phyloP scores from a whole-genome alignment of 2,113 vertebrate genomes.

The Sebastes fasciatus region DNA sequence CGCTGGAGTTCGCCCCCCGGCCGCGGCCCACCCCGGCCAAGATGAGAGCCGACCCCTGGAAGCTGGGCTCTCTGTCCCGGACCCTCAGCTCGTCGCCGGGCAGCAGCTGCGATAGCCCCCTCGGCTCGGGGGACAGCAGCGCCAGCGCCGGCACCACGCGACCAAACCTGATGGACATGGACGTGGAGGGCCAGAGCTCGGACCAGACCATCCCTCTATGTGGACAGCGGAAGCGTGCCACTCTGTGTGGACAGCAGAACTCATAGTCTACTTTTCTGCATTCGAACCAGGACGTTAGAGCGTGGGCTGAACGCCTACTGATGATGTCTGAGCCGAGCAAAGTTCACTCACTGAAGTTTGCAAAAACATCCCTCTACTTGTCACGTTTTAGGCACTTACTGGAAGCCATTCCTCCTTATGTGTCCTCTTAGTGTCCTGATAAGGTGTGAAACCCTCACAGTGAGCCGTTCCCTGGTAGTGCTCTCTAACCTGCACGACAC shows the following conservation, averaged over 20 bases:
- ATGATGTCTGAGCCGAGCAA: conserved; percentile 68
- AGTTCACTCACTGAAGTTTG: conserved; percentile 53
- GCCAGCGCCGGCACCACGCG: conserved; percentile 59
- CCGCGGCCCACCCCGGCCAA: conserved; percentile 87
- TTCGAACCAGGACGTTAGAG: conserved; percentile 22
- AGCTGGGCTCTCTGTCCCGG: conserved; percentile 87
- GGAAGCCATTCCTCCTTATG: conserved; percentile 41
- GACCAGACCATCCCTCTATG: conserved; percentile 90
- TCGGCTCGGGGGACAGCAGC: conserved; percentile 82
- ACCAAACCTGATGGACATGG: conserved; percentile 91
- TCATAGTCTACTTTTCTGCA: conserved; percentile 47
- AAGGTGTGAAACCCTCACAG: conserved; percentile 44
- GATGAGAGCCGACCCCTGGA: conserved; percentile 89
- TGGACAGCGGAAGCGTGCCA: conserved; percentile 65
- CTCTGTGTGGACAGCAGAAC: conserved; percentile 78
- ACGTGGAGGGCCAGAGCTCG: conserved; percentile 90
- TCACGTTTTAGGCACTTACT: conserved; percentile 40
- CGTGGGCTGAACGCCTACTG: conserved; percentile 34
- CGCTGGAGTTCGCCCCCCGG: conserved; percentile 89
- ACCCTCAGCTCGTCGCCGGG: conserved; percentile 87
- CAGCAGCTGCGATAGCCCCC: conserved; percentile 86
- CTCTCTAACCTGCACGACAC: conserved; percentile 46
- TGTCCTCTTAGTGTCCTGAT: conserved; percentile 47
- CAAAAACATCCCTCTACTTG: conserved; percentile 40
- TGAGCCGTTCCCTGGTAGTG: conserved; percentile 36